Base-by-base conservation (phyloP, 2,113 vertebrate genomes). In the Cebus imitator region DNA sequence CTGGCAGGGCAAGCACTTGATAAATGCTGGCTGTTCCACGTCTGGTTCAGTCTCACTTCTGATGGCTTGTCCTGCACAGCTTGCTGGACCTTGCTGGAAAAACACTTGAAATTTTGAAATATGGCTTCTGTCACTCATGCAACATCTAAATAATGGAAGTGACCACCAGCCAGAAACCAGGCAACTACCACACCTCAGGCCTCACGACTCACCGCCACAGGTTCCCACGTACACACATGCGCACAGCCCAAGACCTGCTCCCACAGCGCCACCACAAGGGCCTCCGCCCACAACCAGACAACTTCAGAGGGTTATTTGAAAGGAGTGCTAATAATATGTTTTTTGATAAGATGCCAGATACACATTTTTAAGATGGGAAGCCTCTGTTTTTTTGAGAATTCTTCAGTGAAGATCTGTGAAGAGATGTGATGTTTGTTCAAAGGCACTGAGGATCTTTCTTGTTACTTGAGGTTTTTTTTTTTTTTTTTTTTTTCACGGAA, bases 191-290 rank as follows among this genome's bases (percentile, higher is more conserved):
- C 79, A 18, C 9, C 43, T 2, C 3, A 5, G 61, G 5, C 45
- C 61, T 68, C 20, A 72, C 32, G 8, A 0, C 0, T 0, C 23
- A 2, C 8, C 12, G 11, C 25, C 4, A 23, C 0, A 18, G n/a
- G 23, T 21, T 43, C 21, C 40, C 43, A 23, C 7, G 20, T 23
- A 6, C 6, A 10, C 0, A 7, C 25, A 25, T 1, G 9, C 14
- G 6, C 48, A 52, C 16, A 2, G 13, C n/a, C 66, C 43, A 30
- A 5, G 6, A n/a, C 27, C 27, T 35, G 2, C 11, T 4, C 40
- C 55, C 35, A 9, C 50, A 43, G 30, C 5, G n/a, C 30, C 10
- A 8, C 50, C 1, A 0, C 1, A 5, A 68, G 3, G 30, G 86
- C n/a, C 21, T 14, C 13, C 8, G 40, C 35, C 61, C 94, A 37